Evolutionary conservation across 2,888 invertebrate genomes (phyloP).

Genomic region (Drosophila nigritarsus): DNA sequence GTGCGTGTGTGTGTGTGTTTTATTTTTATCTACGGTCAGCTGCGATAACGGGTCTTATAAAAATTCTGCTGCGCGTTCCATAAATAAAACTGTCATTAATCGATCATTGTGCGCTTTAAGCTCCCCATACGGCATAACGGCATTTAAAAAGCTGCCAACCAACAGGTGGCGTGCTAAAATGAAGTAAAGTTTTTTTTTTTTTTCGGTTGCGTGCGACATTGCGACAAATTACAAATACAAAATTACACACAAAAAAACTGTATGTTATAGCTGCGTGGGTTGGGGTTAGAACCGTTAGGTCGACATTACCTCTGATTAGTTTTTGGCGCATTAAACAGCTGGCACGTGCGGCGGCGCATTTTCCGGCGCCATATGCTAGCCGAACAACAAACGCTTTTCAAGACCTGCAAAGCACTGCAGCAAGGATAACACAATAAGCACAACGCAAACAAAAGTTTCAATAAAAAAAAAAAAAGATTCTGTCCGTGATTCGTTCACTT

Average conservation of each 20-base stretch:
- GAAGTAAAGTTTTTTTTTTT: conserved; percentile 26
- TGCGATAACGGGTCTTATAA: conserved; percentile 19
- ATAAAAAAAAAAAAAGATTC: neutral
- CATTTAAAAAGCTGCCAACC: conserved; percentile 26
- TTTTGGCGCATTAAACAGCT: conserved; percentile 62
- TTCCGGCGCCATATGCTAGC: conserved; percentile 62
- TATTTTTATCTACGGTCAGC: conserved; percentile 31
- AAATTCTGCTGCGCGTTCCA: conserved; percentile 15
- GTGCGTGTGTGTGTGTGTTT: neutral
- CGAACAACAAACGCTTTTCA: neutral
- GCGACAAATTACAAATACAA: conserved; percentile 52
- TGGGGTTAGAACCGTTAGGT: conserved; percentile 19
- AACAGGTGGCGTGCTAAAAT: conserved; percentile 61
- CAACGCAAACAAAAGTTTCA: neutral
- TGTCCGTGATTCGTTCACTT: neutral
- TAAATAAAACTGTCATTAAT: conserved; percentile 39
- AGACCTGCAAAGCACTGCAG: neutral
- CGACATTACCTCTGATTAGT: conserved; percentile 47
- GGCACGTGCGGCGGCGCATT: conserved; percentile 68
- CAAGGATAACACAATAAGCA: conserved; percentile 8
- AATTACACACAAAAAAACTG: neutral
- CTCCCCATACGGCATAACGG: conserved; percentile 18
- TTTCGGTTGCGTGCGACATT: conserved; percentile 44
- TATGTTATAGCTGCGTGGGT: neutral
- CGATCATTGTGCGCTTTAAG: conserved; percentile 44